Conservation (phyloP, 2,113 vertebrate species). For the Nibea coibor region DNA sequence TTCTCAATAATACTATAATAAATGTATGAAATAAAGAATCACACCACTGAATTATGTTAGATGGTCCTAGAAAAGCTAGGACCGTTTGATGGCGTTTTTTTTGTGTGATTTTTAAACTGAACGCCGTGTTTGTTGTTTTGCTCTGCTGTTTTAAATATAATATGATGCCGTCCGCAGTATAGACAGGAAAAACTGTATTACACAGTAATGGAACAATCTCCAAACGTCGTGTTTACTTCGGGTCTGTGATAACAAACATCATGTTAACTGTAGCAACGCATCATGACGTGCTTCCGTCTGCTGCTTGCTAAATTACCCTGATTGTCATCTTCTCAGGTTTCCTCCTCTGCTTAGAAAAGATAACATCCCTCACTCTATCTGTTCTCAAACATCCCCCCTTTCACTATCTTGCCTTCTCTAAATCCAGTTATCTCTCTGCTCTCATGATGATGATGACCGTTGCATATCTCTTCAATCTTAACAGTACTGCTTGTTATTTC, state of each 20-base stretch:
- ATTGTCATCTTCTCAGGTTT: slow-evolving; percentile 85
- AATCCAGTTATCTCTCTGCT: slow-evolving; percentile 78
- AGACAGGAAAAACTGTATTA: slow-evolving; percentile 45
- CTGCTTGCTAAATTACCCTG: slow-evolving; percentile 79
- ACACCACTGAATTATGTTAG: slow-evolving; percentile 19
- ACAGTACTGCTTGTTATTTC: slow-evolving; percentile 70
- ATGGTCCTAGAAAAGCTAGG: neutral
- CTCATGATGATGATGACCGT: slow-evolving; percentile 80
- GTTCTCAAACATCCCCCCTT: slow-evolving; percentile 76
- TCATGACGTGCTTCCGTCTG: slow-evolving; percentile 77
- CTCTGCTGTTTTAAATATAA: slow-evolving; percentile 19
- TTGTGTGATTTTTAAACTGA: slow-evolving; percentile 3
- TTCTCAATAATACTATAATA: neutral
- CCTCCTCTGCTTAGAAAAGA: slow-evolving; percentile 81
- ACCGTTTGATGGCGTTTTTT: neutral
- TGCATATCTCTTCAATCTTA: slow-evolving; percentile 78
- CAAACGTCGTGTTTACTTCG: slow-evolving; percentile 68
- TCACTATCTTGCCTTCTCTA: slow-evolving; percentile 76
- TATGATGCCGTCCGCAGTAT: neutral
- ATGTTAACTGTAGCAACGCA: slow-evolving; percentile 53
- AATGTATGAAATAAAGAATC: slow-evolving; percentile 7
- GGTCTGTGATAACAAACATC: slow-evolving; percentile 68
- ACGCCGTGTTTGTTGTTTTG: neutral
- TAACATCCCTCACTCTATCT: slow-evolving; percentile 82
- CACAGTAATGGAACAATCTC: slow-evolving; percentile 47